A percentile compares a stretch with the other conserved stretches of the same genome.
Conservation (phyloP, 2,113 vertebrate genomes). For the Lagopus muta region DNA sequence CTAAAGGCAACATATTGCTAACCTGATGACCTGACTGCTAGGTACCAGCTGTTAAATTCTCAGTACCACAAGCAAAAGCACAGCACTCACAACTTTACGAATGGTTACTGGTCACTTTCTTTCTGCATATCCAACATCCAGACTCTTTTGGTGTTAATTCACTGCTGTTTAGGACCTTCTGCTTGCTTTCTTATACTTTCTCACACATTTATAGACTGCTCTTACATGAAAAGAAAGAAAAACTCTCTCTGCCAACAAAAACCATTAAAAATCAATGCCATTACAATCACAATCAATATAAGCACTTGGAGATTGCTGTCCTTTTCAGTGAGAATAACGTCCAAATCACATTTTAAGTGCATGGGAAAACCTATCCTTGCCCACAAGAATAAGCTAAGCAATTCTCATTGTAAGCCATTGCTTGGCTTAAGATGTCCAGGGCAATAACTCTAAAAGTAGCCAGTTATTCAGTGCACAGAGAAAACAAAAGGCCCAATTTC, state of each 20-base stretch:
- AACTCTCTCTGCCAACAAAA: not conserved
- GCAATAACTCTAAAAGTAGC: not conserved
- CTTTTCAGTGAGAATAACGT: not conserved
- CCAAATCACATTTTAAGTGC: not conserved
- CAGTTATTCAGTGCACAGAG: not conserved
- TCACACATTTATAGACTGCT: not conserved
- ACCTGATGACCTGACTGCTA: not conserved
- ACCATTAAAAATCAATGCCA: not conserved
- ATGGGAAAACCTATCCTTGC: not conserved
- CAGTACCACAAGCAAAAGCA: constrained; percentile 47
- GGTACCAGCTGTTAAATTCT: constrained; percentile 79
- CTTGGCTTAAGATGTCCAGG: not conserved
- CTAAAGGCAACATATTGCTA: not conserved
- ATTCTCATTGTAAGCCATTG: not conserved
- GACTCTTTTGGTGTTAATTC: not conserved
- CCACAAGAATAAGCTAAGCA: not conserved
- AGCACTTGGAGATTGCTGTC: not conserved
- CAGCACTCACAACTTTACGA: rapidly evolving
- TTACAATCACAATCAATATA: not conserved
- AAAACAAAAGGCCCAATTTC: not conserved
- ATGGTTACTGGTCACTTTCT: not conserved
- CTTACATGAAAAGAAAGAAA: not conserved
- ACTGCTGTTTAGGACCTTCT: not conserved
- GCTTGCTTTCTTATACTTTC: not conserved
- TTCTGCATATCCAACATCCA: not conserved